A percentile compares a stretch with the other conserved stretches of the same genome.
Evolutionary conservation across 2,888 invertebrate species (phyloP).

Genomic region (Dugesia japonica): DNA sequence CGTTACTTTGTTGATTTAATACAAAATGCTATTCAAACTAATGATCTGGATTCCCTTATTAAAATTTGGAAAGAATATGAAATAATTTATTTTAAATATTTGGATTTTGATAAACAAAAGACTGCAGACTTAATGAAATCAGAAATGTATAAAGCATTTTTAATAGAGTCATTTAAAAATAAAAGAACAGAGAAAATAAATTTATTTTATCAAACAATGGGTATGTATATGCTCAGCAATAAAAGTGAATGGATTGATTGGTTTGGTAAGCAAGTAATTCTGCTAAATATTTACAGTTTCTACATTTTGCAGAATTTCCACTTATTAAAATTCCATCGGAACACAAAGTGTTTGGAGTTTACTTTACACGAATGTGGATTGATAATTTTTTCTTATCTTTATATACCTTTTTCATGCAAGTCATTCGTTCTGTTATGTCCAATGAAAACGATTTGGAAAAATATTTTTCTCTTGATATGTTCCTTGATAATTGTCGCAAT

Average conservation of each 20-base stretch:
- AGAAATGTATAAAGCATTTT: background rate
- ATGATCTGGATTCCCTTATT: background rate
- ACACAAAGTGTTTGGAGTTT: background rate
- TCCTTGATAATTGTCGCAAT: background rate
- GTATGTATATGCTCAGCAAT: background rate
- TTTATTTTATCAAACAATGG: background rate
- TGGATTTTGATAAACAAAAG: background rate
- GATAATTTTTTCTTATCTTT: background rate
- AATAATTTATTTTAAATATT: background rate
- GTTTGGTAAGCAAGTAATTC: background rate
- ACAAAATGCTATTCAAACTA: background rate
- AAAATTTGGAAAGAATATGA: background rate
- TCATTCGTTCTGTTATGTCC: background rate
- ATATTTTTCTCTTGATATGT: background rate
- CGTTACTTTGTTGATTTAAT: background rate
- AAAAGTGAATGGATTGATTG: conserved; percentile 8
- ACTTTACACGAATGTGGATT: background rate
- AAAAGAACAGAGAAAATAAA: background rate
- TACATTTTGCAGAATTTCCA: background rate
- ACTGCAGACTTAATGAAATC: background rate
- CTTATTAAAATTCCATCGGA: background rate
- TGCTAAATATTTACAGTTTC: no score
- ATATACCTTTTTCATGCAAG: background rate
- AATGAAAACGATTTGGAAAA: background rate
- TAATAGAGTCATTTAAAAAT: background rate